Base-by-base conservation (phyloP, 2,888 invertebrate genomes). In the Mimas tiliae region DNA sequence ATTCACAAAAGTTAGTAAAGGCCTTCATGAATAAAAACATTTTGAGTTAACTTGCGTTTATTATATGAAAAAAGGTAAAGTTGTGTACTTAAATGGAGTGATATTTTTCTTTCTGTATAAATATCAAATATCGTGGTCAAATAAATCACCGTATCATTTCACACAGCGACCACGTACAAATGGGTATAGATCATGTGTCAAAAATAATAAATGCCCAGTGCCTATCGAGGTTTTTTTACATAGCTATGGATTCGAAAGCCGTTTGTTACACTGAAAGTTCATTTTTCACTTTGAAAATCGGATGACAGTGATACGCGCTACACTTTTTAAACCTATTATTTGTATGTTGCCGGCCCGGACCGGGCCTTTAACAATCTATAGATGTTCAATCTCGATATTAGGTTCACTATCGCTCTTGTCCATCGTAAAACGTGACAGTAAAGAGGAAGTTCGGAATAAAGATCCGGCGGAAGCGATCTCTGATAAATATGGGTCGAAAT, bases 181-280 rank as follows among this genome's bases (percentile, higher is more conserved):
- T 51, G 51, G 45, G 50, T 62, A 12, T 65, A 50, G 62, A 51
- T 65, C 27, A 45, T 62, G 50, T 33, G 52, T 62, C 62, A 45
- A 51, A 62, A 66, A 62, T 62, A 66, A 66, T 51, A 66, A 66
- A 66, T 66, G 33, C 42, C 38, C 27, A 0, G 42, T 33, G 27
- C 42, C 52, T 27, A 27, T 45, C 62, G 50, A 50, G 27, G 7
- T 62, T 66, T 62, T 52, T 52, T 62, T 4, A 42, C 51, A 42
- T 33, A 16, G 11, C 8, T 33, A 12, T 38, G 50, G 11, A 62
- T 45, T 51, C 45, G 52, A 66, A 66, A 62, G 51, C 51, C 65
- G 62, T 62, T 66, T 66, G 45, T 66, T 66, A 52, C 11, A 45
- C 45, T 42, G 27, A 9, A 42, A 42, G 21, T 52, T 62, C 51